Evolutionary conservation across 2,888 invertebrate species (phyloP), one percentile per base, ranked within the genome.

Genomic region (Eilema depressum): DNA sequence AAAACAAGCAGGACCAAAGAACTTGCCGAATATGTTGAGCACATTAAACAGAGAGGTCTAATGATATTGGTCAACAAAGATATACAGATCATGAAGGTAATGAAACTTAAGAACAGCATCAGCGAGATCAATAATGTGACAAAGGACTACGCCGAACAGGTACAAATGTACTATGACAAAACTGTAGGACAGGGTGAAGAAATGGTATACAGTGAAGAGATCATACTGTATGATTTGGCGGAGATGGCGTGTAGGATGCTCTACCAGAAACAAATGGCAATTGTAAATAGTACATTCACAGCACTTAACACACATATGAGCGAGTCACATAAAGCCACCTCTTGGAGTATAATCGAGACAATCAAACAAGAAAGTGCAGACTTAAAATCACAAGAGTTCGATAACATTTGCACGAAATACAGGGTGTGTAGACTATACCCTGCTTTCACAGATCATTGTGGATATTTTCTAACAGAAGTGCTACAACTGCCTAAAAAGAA

Each of bases 341-440:
- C 47, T 30, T 53, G 28, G 47, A 47, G n/a, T 23, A 23, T 53
- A 23, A 25, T 28, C 7, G 30, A 64, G 14, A 23, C 7, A n/a
- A 65, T 65, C 3, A 65, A 30, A 57, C 12, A 56, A 33, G 57
- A 65, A 14, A 57, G 30, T 5, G 56, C 23, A 33, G 23, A 56
- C 7, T 1, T 65, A 4, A 56, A 56, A 25, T 57, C 56, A n/a
- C 23, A 65, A 25, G 65, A 57, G 25, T 57, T 65, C 14, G 11
- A 57, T 11, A 14, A 66, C 14, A 66, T 66, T 47, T 66, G 66
- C n/a, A 41, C 14, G n/a, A 66, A 66, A 28, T 60, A 66, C 26
- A 60, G 37, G 26, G 41, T 66, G 8, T 66, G 66, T 33, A 26
- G 66, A 41, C 26, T n/a, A 60, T 41, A 66, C 28, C 66, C 66